Conservation (phyloP, 2,888 invertebrate species). For the Meteorus colon region DNA sequence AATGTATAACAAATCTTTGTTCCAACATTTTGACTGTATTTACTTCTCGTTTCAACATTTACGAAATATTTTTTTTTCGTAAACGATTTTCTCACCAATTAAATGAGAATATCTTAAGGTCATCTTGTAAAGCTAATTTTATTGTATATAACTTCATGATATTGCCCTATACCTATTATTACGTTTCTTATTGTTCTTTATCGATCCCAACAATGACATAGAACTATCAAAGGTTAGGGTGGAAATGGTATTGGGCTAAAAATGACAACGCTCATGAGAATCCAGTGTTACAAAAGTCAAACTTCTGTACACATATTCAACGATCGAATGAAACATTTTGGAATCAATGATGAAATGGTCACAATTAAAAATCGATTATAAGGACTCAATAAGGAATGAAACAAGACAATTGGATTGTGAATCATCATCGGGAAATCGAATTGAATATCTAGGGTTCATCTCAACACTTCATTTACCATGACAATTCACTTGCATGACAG, state of each 20-base stretch:
- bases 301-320: neutral
- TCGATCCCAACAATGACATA: neutral
- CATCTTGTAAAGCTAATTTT: neutral
- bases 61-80: neutral
- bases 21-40: too few species aligned
- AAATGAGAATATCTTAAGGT: neutral
- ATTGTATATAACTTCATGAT: neutral
- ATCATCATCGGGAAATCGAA: neutral
- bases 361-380: constrained; percentile 31
- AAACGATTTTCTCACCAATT: neutral
- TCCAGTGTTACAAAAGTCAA: neutral
- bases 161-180: neutral
- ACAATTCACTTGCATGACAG: neutral
- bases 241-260: neutral
- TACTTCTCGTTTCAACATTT: too few species aligned
- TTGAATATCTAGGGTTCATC: neutral
- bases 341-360: constrained; percentile 6
- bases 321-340: constrained; percentile 1
- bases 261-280: neutral
- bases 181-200: neutral
- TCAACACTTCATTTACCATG: neutral
- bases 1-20: too few species aligned
- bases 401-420: neutral
- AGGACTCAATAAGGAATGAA: neutral
- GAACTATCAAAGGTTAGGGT: neutral